Conservation (phyloP, 2,888 invertebrate species). For the Saturnia japonica region DNA sequence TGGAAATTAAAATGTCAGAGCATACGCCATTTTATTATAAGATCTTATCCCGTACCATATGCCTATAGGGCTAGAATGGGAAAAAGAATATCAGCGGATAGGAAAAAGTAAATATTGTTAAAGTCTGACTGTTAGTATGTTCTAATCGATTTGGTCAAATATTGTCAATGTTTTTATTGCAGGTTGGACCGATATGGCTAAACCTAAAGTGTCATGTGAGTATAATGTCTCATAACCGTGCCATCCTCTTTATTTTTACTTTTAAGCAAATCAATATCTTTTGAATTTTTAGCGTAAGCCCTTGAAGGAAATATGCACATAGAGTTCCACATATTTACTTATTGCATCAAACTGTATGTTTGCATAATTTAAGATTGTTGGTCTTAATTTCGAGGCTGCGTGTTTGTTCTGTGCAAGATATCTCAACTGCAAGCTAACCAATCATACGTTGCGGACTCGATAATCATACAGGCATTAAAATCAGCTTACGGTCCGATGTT, state of each 20-base stretch:
- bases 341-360: slow-evolving; percentile 2
- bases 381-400: slow-evolving; percentile 16
- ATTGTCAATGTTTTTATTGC: background rate
- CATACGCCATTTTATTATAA: too few relatives aligned
- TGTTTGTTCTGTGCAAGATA: slow-evolving; percentile 17
- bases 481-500: slow-evolving; percentile 15
- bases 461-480: slow-evolving; percentile 21
- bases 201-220: background rate
- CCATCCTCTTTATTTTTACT: background rate
- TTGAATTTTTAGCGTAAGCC: too few relatives aligned
- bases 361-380: slow-evolving; percentile 18
- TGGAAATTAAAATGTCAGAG: too few relatives aligned
- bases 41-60: too few relatives aligned
- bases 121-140: background rate
- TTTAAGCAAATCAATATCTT: background rate
- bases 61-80: too few relatives aligned
- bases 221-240: background rate
- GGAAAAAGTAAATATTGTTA: background rate
- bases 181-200: background rate
- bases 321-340: too few relatives aligned
- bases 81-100: background rate
- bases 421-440: slow-evolving; percentile 15
- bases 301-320: too few relatives aligned
- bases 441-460: slow-evolving; percentile 21
- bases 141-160: background rate